A percentile compares a stretch with the other conserved stretches of the same genome.
Conservation (phyloP, 2,888 invertebrate species). For the Cephus pygmeus region DNA sequence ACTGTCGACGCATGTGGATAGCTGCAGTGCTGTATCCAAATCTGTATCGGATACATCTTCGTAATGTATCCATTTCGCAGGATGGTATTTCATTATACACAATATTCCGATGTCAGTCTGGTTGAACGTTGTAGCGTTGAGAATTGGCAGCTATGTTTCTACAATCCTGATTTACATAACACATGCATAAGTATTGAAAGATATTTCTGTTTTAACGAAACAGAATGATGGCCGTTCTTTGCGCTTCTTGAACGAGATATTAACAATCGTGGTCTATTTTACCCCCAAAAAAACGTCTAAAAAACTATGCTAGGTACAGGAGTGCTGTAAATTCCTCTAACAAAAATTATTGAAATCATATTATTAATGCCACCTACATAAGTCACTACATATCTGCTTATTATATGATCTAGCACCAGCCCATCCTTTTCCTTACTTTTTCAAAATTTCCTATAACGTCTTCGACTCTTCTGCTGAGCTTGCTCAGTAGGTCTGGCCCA, state of each 20-base stretch:
- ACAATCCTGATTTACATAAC: neutral
- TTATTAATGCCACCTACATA: no score
- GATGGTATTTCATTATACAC: conserved; percentile 29
- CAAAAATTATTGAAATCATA: no score
- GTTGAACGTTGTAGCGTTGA: neutral
- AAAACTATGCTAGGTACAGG: no score
- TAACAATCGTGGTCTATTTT: neutral
- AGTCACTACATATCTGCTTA: no score
- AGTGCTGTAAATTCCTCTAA: no score
- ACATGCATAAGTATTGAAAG: neutral
- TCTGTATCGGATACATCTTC: conserved; percentile 17
- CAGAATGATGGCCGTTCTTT: neutral
- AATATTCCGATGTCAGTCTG: neutral
- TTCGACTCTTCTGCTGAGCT: no score
- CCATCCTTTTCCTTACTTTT: no score
- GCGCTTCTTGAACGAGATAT: neutral
- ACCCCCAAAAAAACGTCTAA: no score
- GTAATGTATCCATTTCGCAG: conserved; percentile 14
- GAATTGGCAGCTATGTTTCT: neutral
- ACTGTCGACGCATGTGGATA: conserved; percentile 5
- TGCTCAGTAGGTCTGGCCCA: no score
- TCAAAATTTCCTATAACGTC: no score
- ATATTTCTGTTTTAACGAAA: neutral
- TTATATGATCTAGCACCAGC: no score
- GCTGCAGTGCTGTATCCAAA: conserved; percentile 29